Percentiles rank a stretch among this genome's conserved stretches.
Evolutionary conservation across 2,888 invertebrate genomes (phyloP).

Genomic region (Schrankia costaestrigalis): DNA sequence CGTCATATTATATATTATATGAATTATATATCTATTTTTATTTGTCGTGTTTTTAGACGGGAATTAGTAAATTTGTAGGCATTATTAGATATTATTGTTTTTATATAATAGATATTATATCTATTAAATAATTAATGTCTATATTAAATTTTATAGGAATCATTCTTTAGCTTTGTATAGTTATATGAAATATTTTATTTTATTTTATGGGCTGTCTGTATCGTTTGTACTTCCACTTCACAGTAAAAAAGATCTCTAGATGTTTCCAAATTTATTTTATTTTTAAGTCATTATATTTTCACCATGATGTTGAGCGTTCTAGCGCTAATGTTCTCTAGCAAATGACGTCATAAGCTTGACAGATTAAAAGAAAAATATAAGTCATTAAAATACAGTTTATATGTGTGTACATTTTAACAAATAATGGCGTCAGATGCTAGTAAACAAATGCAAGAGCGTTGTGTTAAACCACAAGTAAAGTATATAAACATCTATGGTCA

Average conservation of each 20-base stretch:
- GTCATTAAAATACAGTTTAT: slow-evolving; percentile 4
- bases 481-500: slow-evolving; percentile 69
- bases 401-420: background rate
- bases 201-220: slow-evolving; percentile 34
- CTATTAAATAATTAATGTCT: slow-evolving; percentile 45
- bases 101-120: slow-evolving; percentile 44
- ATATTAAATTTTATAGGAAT: slow-evolving; percentile 47
- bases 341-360: slow-evolving; percentile 21
- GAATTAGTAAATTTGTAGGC: slow-evolving; percentile 55
- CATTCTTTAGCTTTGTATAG: slow-evolving; percentile 52
- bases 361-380: background rate
- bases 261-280: slow-evolving; percentile 55
- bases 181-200: slow-evolving; percentile 41
- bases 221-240: slow-evolving; percentile 52
- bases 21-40: too few relatives aligned
- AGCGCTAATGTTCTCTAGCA: slow-evolving; percentile 23
- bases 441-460: slow-evolving; percentile 29
- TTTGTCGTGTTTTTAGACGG: slow-evolving; percentile 50
- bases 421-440: slow-evolving; percentile 18
- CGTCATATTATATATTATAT: slow-evolving; percentile 35
- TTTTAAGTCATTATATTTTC: slow-evolving; percentile 43
- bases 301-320: slow-evolving; percentile 34
- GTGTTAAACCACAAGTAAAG: slow-evolving; percentile 48
- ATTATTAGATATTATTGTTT: slow-evolving; percentile 55
- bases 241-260: slow-evolving; percentile 62